Conservation (phyloP, 2,113 vertebrate species). For the Hypomesus transpacificus region DNA sequence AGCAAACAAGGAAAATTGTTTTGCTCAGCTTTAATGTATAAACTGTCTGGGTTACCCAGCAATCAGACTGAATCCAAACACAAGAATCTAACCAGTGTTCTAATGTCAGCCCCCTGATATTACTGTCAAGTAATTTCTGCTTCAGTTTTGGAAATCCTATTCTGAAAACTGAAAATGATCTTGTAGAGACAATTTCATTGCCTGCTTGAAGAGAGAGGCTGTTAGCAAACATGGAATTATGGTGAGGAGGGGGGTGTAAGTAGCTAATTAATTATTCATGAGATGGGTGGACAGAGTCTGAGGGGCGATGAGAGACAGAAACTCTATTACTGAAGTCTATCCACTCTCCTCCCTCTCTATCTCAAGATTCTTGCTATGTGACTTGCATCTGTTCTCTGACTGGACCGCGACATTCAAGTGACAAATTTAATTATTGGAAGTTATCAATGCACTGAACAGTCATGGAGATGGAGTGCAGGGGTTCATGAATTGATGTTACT, state of each 20-base stretch:
- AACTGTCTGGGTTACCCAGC: conserved; percentile 2
- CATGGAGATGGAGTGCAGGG: conserved; percentile 41
- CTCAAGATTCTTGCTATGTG: conserved; percentile 48
- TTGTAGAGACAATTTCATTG: not conserved
- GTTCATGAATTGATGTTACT: conserved; percentile 46
- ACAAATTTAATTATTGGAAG: conserved; percentile 16
- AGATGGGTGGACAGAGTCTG: conserved; percentile 58
- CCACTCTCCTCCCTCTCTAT: conserved; percentile 44
- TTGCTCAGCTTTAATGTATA: conserved; percentile 4
- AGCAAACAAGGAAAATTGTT: conserved; percentile 12
- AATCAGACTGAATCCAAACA: not conserved
- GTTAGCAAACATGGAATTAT: conserved; percentile 33
- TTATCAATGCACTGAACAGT: conserved; percentile 31
- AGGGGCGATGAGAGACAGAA: conserved; percentile 60
- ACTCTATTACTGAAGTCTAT: conserved; percentile 55
- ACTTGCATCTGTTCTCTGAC: conserved; percentile 40
- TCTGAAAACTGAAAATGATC: no score
- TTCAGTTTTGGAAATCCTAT: no score
- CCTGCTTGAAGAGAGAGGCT: not conserved
- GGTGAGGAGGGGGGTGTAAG: conserved; percentile 56
- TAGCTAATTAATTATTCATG: conserved; percentile 67
- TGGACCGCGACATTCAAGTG: conserved; percentile 28
- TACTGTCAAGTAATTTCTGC: no score
- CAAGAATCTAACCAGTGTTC: not conserved
- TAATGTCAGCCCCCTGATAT: no score